phyloP scores from a whole-genome alignment of 2,888 invertebrate genomes.

The Sesia bembeciformis region DNA sequence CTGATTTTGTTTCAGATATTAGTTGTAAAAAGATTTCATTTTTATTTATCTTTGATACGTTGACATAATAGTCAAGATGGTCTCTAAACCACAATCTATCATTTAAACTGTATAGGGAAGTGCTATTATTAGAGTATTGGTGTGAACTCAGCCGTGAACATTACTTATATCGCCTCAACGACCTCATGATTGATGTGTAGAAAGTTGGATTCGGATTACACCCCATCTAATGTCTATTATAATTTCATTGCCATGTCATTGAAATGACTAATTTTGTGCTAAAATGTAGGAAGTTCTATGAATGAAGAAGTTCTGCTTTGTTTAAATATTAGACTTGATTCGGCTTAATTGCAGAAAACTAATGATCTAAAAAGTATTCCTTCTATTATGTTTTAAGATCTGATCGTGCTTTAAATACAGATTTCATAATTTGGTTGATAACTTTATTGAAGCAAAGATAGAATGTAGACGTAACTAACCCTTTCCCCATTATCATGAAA shows the following conservation, averaged over 20 bases:
- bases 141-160: slow-evolving; percentile 53
- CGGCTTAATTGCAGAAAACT: too few relatives aligned
- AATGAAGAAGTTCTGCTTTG: too few relatives aligned
- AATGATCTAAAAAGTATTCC: too few relatives aligned
- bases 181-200: slow-evolving; percentile 57
- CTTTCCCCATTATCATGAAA: too few relatives aligned
- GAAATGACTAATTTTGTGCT: slow-evolving; percentile 1
- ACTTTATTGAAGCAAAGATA: too few relatives aligned
- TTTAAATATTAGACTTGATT: too few relatives aligned
- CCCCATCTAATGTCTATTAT: slow-evolving; percentile 24
- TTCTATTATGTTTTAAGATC: too few relatives aligned
- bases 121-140: slow-evolving; percentile 34
- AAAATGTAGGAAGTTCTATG: background rate
- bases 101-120: slow-evolving; percentile 18
- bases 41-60: slow-evolving; percentile 32
- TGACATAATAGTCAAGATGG: slow-evolving; percentile 26
- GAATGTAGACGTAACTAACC: too few relatives aligned
- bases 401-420: too few relatives aligned
- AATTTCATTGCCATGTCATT: slow-evolving; percentile 15
- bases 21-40: background rate
- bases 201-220: slow-evolving; percentile 48
- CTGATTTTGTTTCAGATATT: too few relatives aligned
- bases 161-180: slow-evolving; percentile 28
- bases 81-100: slow-evolving; percentile 29
- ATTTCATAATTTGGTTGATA: too few relatives aligned